These are phyloP conservation scores for Meiosimyza platycephala DNA, from an alignment of 2,888 invertebrate species.

Conservation along the genomic window DNA sequence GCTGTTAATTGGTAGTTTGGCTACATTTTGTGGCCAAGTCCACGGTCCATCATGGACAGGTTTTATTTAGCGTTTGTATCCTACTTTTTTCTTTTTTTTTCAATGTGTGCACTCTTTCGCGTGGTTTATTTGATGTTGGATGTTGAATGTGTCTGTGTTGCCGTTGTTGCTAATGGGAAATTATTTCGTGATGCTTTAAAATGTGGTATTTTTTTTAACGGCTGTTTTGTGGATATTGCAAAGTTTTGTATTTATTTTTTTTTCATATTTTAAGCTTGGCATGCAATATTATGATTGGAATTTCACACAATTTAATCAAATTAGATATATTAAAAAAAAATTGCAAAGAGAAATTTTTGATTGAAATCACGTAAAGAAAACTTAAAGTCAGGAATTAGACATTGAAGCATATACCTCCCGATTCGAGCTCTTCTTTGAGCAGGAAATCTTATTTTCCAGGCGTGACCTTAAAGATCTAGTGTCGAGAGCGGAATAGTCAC, in stretches of 20 bases:
- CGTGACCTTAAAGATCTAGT: too few species aligned
- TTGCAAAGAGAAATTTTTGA: too few species aligned
- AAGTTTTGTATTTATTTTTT: not conserved
- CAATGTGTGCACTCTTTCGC: slow-evolving; percentile 39
- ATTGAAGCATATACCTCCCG: too few species aligned
- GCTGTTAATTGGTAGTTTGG: slow-evolving; percentile 1
- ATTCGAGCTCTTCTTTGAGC: too few species aligned
- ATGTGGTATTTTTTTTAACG: too few species aligned
- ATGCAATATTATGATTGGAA: not conserved
- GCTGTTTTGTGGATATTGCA: not conserved
- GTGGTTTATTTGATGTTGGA: slow-evolving; percentile 26
- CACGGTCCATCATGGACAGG: not conserved
- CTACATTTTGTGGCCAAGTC: not conserved
- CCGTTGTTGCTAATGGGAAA: slow-evolving; percentile 4
- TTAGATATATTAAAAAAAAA: too few species aligned
- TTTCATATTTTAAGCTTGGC: not conserved
- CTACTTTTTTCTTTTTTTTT: slow-evolving; percentile 54
- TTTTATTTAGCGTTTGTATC: not conserved
- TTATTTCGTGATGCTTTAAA: slow-evolving; percentile 6
- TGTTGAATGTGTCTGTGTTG: not conserved
- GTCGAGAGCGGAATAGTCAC: too few species aligned
- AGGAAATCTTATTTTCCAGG: too few species aligned
- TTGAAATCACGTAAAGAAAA: too few species aligned
- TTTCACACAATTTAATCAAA: not conserved
- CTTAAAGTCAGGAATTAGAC: too few species aligned